Conservation (phyloP, 2,888 invertebrate genomes). For the Nymphalis c-album region DNA sequence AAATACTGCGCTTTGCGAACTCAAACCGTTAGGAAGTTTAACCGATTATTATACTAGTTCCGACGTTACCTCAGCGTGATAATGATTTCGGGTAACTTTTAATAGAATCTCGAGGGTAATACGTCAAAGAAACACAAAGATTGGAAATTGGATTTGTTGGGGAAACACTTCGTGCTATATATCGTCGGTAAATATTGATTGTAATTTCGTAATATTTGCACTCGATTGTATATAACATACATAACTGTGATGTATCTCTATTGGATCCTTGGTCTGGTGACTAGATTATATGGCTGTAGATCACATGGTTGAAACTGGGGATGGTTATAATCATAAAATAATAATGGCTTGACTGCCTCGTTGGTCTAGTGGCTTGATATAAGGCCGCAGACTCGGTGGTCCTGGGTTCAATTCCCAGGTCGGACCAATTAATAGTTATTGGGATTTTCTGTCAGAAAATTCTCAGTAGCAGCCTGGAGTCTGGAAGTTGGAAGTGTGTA, state of each 20-base stretch:
- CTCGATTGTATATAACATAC: not conserved
- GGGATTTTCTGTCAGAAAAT: too few species aligned
- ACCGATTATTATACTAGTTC: conserved; percentile 43
- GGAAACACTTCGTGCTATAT: conserved; percentile 6
- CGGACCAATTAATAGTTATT: too few species aligned
- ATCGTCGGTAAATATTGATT: conserved; percentile 3
- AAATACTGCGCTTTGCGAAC: conserved; percentile 40
- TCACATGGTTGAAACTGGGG: too few species aligned
- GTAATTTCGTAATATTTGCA: not conserved
- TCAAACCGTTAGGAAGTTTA: conserved; percentile 41
- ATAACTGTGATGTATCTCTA: not conserved
- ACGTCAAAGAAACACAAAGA: conserved; percentile 29
- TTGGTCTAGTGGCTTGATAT: too few species aligned
- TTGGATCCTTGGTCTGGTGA: not conserved
- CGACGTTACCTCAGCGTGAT: conserved; percentile 44
- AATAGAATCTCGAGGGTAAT: conserved; percentile 44
- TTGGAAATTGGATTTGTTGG: conserved; percentile 24
- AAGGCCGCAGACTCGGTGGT: too few species aligned
- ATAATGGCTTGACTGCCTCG: too few species aligned
- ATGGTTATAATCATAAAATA: too few species aligned
- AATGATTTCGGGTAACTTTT: conserved; percentile 58
- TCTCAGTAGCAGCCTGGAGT: too few species aligned
- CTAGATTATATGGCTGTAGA: not conserved
- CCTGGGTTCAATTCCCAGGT: too few species aligned
- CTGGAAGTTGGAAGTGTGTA: too few species aligned